A percentile compares a stretch with the other conserved stretches of the same genome.
These are phyloP conservation scores for Ascidia mentula DNA, from an alignment of 23 tunicate species.

Conservation along the genomic window DNA sequence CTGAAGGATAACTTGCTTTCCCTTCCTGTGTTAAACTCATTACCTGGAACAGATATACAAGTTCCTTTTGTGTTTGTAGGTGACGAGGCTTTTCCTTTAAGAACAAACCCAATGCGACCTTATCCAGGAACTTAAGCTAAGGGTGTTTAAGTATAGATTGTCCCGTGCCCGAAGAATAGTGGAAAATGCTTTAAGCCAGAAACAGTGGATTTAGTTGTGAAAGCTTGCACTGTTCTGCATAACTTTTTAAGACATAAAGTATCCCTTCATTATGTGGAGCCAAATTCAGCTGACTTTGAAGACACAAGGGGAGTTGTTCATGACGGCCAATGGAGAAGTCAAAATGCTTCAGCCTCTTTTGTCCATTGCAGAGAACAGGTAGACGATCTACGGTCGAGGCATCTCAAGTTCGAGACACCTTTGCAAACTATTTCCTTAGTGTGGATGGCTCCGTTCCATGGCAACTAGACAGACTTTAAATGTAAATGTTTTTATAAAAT, in stretches of 20 bases:
- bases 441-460: background rate
- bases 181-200: too few species aligned
- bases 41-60: background rate
- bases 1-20: background rate
- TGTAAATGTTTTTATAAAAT: too few species aligned
- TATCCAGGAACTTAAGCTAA: conserved; percentile 10
- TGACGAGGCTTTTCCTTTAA: conserved; percentile 64
- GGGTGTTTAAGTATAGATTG: conserved; percentile 29
- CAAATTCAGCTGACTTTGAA: background rate
- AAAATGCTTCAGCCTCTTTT: background rate
- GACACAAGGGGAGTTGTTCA: background rate
- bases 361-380: background rate
- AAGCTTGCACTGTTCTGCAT: background rate
- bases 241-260: background rate
- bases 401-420: background rate
- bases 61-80: conserved; percentile 51
- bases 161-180: conserved; percentile 34
- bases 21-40: background rate
- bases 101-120: conserved; percentile 6
- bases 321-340: background rate
- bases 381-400: background rate
- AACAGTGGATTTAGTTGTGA: background rate
- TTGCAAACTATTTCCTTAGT: background rate
- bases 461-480: background rate
- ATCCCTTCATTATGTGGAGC: background rate